phyloP scores from a whole-genome alignment of 2,888 invertebrate species.

The Perdita meconis region DNA sequence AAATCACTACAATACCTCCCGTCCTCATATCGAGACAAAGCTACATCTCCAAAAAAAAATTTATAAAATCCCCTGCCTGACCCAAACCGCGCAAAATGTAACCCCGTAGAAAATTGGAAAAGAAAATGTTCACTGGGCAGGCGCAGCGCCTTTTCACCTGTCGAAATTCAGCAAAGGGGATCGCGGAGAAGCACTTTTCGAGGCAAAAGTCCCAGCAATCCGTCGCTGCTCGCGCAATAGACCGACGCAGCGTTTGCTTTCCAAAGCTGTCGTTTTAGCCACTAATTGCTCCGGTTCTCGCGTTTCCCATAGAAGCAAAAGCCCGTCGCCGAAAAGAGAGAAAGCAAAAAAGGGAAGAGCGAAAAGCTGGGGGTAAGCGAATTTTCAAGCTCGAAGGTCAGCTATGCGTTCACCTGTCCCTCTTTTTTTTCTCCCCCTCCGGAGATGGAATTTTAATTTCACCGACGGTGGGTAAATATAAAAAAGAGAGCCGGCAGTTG shows the following conservation, averaged over 20 bases:
- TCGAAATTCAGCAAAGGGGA: no score
- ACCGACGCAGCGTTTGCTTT: slow-evolving; percentile 3
- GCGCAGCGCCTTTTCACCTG: no score
- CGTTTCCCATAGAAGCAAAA: background rate
- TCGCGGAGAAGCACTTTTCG: no score
- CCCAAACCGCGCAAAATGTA: no score
- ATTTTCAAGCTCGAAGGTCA: slow-evolving; percentile 15
- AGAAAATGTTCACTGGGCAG: no score
- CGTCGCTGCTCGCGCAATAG: background rate
- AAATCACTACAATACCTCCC: no score
- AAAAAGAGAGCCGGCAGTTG: slow-evolving; percentile 18
- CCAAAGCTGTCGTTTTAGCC: background rate
- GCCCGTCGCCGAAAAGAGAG: background rate
- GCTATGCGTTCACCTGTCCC: background rate
- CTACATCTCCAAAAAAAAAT: no score
- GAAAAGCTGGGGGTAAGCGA: background rate
- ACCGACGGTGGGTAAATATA: slow-evolving; percentile 35
- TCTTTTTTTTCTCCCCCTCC: background rate
- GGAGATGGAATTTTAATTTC: slow-evolving; percentile 41
- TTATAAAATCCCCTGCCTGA: no score
- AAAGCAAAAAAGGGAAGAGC: background rate
- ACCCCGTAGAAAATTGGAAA: no score
- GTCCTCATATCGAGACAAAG: no score
- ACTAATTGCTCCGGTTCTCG: slow-evolving; percentile 24
- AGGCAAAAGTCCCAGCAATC: no score